Evolutionary conservation across 2,113 vertebrate species (phyloP), one percentile per base, ranked within the genome.

Genomic region (Catagonus wagneri): DNA sequence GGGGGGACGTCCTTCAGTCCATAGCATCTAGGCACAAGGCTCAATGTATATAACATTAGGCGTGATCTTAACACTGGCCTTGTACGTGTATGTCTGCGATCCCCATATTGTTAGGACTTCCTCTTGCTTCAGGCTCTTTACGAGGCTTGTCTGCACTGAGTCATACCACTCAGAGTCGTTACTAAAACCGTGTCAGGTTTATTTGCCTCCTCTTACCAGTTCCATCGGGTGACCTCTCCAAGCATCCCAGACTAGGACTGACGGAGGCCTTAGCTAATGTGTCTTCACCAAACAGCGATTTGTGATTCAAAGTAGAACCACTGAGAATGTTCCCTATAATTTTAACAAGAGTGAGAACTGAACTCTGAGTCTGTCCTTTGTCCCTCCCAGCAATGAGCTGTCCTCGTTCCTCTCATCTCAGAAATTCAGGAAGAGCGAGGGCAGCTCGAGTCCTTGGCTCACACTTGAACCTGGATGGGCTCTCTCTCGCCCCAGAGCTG

Each of bases 31-130:
- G n/a, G 22, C 52, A 27, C 16, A 74, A 60, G 34, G 32, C 68
- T 36, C 9, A 0, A 1, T 10, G 4, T 29, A 61, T 4, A 3
- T 11, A 25, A 29, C 17, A 8, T 2, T 1, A n/a, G 58, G n/a
- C 56, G 15, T 36, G 61, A 3, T n/a, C 72, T 56, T 50, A 20
- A 69, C 20, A 2, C 65, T 29, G n/a, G 25, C 56, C 61, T 39
- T 2, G 29, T 27, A 0, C 1, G 34, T n/a, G 0, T 5, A 1
- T 6, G 20, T 63, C 23, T 94, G 79, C 10, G 39, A 29, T 36
- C 11, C 52, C 69, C 0, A 1, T 22, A 7, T 29, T 12, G 23
- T 54, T 19, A 65, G 36, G 58, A 78, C 54, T 78, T 23, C 15
- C 34, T 69, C 16, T 71, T 22, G 16, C 88, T 83, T 83, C 61